Evolutionary conservation across 2,888 invertebrate genomes (phyloP).

Genomic region (Aquatica leii): DNA sequence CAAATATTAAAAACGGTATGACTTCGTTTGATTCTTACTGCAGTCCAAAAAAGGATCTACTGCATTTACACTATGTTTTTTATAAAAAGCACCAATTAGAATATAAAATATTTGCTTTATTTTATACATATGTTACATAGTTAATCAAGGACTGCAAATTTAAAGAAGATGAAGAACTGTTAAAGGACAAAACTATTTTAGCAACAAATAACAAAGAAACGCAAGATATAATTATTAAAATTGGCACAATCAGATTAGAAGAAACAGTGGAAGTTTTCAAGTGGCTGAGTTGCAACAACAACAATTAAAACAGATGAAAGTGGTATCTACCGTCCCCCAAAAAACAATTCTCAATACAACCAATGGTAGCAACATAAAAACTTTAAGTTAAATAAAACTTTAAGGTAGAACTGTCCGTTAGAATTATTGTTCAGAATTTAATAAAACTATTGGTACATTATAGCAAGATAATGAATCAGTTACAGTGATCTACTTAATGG

Average conservation of each 20-base stretch:
- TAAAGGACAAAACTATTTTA: constrained; percentile 15
- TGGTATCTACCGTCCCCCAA: no score
- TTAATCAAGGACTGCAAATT: not conserved
- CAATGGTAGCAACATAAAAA: no score
- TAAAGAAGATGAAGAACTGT: constrained; percentile 2
- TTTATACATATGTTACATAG: not conserved
- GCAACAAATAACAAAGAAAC: constrained; percentile 11
- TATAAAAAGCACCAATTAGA: constrained; percentile 1
- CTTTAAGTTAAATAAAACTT: no score
- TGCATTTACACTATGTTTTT: constrained; percentile 10
- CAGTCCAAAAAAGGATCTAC: constrained; percentile 15
- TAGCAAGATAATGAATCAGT: no score
- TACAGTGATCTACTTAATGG: no score
- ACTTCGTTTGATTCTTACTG: constrained; percentile 4
- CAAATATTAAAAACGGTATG: no score
- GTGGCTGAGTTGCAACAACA: constrained; percentile 6
- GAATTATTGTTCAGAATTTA: no score
- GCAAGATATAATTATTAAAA: constrained; percentile 11
- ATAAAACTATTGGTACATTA: no score
- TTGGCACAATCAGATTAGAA: not conserved
- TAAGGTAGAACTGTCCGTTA: no score
- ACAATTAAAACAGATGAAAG: not conserved
- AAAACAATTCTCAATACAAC: not conserved
- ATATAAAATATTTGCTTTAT: not conserved
- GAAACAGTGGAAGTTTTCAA: constrained; percentile 7